These are phyloP conservation scores for Platycnemis pennipes DNA, from an alignment of 2,888 invertebrate species.

Conservation along the genomic window DNA sequence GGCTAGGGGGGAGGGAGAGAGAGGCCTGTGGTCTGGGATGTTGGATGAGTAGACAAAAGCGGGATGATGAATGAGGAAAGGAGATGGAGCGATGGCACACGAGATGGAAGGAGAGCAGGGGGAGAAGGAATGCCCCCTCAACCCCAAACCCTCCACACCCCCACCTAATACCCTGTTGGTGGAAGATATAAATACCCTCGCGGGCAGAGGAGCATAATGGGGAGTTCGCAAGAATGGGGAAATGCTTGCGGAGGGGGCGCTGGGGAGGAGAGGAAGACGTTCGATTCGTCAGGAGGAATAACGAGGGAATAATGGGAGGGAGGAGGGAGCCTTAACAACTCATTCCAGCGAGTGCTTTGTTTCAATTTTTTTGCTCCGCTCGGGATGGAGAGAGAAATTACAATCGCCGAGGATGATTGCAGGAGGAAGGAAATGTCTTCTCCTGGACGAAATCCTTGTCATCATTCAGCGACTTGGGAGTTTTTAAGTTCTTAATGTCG, in stretches of 20 bases:
- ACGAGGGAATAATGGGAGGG: not conserved
- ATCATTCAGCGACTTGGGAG: not conserved
- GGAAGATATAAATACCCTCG: conserved; percentile 39
- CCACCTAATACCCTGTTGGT: not conserved
- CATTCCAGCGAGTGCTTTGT: not conserved
- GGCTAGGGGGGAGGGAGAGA: not conserved
- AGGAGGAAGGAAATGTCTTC: not conserved
- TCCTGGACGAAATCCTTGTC: not conserved
- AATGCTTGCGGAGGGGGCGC: not conserved
- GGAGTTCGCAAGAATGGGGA: not conserved
- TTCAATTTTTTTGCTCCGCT: not conserved
- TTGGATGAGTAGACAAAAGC: conserved; percentile 58
- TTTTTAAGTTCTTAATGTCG: not conserved
- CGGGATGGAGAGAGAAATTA: not conserved
- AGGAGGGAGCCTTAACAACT: not conserved
- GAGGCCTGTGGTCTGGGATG: not conserved
- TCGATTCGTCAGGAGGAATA: not conserved
- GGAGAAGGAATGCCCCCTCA: not conserved
- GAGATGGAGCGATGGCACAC: conserved; percentile 45
- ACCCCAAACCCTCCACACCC: not conserved
- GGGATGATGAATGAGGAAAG: conserved; percentile 52
- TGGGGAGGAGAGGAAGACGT: not conserved
- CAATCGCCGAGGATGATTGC: not conserved
- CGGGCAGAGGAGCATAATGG: conserved; percentile 41
- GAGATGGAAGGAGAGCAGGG: not conserved